Evolutionary conservation across 1,140 invertebrate genomes (phyloP), one percentile per base, ranked within the genome.

Genomic region (Drosophila kikkawai): DNA sequence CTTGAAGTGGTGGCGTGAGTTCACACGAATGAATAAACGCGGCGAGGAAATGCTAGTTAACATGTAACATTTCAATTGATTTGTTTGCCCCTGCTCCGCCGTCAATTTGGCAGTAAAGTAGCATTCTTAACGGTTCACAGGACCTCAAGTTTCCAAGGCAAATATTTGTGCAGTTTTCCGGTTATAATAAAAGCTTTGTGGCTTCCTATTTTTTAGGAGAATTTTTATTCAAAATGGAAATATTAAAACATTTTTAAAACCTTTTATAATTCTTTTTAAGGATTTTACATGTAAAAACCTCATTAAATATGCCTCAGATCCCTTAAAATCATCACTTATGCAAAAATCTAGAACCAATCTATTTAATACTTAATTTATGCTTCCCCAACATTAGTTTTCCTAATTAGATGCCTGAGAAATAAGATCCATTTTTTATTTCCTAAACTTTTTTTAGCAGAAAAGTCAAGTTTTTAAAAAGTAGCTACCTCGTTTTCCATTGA

Each of bases 1-100:
- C 42, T 45, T 70, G 39, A 70, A 68, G 67, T 29, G 63, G 37
- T 55, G 63, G 39, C 48, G 32, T 55, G 48, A 55, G 48, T 68
- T 68, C 47, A 45, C 22, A 47, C 34, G 64, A 47, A 64, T 64
- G 41, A 26, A 64, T 64, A 67, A 29, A 37, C 58, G 67, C 67
- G 63, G 15, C 5, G 17, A 11, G 48, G 37, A 67, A 67, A 37
- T 44, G 15, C 39, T 51, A 67, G 61, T 37, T 68, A 15, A 15
- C 61, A 67, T 32, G 17, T 36, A 22, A 32, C 22, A 12, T 63
- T 29, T 32, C 39, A 64, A 47, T 67, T 45, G 41, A 63, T 45
- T 65, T 61, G 41, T 17, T 66, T 63, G 12, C 57, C 17, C 55
- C 34, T 58, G 13, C 53, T 22, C 7, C 11, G 15, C 19, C 39